phyloP scores from a whole-genome alignment of 2,888 invertebrate species.

The Leptinotarsa juncta region DNA sequence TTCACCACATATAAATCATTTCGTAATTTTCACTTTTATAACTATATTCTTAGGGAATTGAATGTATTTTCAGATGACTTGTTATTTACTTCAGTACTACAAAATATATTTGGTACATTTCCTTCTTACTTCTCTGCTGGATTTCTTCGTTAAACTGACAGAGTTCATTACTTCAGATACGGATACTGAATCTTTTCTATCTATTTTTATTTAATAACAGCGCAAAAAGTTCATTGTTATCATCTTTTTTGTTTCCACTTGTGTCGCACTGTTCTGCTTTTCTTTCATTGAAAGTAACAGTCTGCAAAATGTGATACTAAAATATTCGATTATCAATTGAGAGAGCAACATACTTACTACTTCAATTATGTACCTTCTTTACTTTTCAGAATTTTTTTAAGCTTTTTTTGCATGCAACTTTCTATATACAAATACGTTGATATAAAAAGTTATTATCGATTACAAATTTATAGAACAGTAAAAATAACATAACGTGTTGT shows the following conservation, averaged over 20 bases:
- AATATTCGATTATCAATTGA: no score
- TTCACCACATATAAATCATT: no score
- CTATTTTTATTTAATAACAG: slow-evolving; percentile 29
- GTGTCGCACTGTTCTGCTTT: slow-evolving; percentile 32
- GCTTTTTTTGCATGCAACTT: no score
- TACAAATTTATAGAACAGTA: no score
- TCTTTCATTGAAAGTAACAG: slow-evolving; percentile 28
- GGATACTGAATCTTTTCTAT: slow-evolving; percentile 18
- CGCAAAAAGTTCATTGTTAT: slow-evolving; percentile 35
- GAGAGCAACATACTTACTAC: no score
- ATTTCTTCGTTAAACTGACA: slow-evolving; percentile 21
- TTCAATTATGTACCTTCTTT: no score
- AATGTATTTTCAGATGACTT: slow-evolving; percentile 17
- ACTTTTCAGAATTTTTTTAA: no score
- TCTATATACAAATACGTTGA: no score
- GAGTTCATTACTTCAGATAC: slow-evolving; percentile 25
- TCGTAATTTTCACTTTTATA: no score
- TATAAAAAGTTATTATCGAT: no score
- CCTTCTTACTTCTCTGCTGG: neutral
- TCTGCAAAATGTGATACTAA: neutral
- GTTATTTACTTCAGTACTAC: slow-evolving; percentile 26
- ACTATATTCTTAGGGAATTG: slow-evolving; percentile 25
- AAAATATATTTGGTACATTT: slow-evolving; percentile 27
- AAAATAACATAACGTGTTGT: no score
- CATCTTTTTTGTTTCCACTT: slow-evolving; percentile 17